Percentiles rank a stretch among this genome's conserved stretches.
Evolutionary conservation across 2,113 vertebrate genomes (phyloP).

Genomic region (Lophotis ruficrista): DNA sequence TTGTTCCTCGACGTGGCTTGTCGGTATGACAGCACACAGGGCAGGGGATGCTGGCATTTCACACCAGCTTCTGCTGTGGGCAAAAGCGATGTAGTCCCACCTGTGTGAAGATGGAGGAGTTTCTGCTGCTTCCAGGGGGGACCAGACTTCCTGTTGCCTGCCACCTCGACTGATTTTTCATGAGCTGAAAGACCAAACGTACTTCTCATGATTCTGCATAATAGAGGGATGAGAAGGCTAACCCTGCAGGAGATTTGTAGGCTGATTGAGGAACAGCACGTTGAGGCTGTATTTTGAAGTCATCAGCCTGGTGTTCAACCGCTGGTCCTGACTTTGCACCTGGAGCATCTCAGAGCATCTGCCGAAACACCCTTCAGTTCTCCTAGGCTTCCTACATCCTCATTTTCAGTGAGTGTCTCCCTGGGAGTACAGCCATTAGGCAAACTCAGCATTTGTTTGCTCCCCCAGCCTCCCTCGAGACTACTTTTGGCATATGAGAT

Average conservation of each 20-base stretch:
- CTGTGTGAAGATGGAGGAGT: neutral
- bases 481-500: neutral
- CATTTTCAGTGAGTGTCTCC: neutral
- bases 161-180: neutral
- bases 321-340: neutral
- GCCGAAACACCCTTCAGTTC: rapidly evolving
- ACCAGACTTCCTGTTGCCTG: neutral
- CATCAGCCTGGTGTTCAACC: neutral
- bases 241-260: neutral
- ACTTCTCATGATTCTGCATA: neutral
- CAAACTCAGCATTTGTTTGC: rapidly evolving
- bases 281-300: neutral
- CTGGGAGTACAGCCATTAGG: neutral
- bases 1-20: neutral
- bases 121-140: neutral
- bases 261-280: neutral
- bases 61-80: neutral
- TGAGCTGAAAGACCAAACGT: neutral
- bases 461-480: neutral
- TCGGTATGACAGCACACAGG: neutral
- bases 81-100: neutral
- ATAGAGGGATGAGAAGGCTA: neutral
- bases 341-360: neutral
- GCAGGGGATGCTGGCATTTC: neutral
- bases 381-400: neutral